Percentiles rank a stretch among this genome's conserved stretches.
phyloP scores from a whole-genome alignment of 2,113 vertebrate species.

The Machaerirhynchus nigripectus region DNA sequence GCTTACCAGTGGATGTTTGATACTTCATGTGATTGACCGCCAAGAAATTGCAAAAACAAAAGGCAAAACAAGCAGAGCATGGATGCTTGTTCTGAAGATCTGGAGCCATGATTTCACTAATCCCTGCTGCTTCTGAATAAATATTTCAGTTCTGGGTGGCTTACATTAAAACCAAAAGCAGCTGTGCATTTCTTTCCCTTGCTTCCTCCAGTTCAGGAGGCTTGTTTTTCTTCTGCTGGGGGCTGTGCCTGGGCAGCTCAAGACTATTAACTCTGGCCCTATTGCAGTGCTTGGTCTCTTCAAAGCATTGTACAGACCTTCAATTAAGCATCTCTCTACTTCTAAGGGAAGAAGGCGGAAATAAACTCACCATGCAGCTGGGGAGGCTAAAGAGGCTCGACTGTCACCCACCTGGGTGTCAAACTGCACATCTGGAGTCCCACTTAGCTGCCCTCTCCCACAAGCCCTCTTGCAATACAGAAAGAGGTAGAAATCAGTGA shows the following conservation, averaged over 20 bases:
- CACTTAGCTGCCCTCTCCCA: neutral
- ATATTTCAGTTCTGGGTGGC: neutral
- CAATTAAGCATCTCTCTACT: neutral
- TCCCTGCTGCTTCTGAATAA: neutral
- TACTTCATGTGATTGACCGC: neutral
- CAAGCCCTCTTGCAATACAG: neutral
- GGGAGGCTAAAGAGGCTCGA: neutral
- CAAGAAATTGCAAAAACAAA: neutral
- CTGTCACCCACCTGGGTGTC: neutral
- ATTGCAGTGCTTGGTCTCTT: neutral
- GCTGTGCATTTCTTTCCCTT: neutral
- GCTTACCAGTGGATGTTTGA: neutral
- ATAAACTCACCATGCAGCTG: neutral
- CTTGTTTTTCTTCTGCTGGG: neutral
- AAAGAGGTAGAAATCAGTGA: neutral
- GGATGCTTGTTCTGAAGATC: neutral
- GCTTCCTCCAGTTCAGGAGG: neutral
- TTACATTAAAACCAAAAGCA: neutral
- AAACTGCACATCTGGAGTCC: neutral
- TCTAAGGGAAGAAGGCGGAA: neutral
- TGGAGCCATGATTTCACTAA: neutral
- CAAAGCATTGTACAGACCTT: neutral
- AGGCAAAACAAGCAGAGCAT: neutral
- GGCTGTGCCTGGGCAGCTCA: neutral
- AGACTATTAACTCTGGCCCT: neutral